phyloP scores from a whole-genome alignment of 2,797 vertebrate species.

The Hozukius guyotensis region DNA sequence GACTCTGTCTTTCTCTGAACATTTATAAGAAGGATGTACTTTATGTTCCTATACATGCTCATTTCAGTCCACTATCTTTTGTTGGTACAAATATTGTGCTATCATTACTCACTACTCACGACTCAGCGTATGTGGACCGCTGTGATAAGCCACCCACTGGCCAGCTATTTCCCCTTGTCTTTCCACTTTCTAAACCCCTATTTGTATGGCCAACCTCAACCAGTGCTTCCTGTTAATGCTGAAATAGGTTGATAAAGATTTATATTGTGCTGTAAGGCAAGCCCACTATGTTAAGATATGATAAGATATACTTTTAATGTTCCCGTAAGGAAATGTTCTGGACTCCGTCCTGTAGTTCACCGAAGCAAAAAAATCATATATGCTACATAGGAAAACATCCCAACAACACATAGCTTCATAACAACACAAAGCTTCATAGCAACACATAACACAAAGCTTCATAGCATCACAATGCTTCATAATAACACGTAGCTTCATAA shows the following conservation, averaged over 20 bases:
- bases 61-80: conserved; percentile 5
- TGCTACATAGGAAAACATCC: too few relatives aligned
- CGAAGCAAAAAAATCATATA: too few relatives aligned
- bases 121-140: not conserved
- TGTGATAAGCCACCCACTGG: not conserved
- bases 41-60: not conserved
- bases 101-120: too few relatives aligned
- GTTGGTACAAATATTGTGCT: not conserved
- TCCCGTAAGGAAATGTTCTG: too few relatives aligned
- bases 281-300: too few relatives aligned
- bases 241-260: not conserved
- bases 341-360: too few relatives aligned
- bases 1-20: conserved; percentile 5
- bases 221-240: not conserved
- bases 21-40: not conserved
- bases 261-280: not conserved
- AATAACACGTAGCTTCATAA: too few relatives aligned
- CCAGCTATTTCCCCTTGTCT: not conserved
- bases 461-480: too few relatives aligned
- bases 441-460: too few relatives aligned
- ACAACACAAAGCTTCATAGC: too few relatives aligned
- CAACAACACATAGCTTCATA: too few relatives aligned
- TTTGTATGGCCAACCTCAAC: not conserved
- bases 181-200: not conserved
- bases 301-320: too few relatives aligned